phyloP scores from a whole-genome alignment of 2,888 invertebrate genomes.

The Troglohyphantes excavatus region DNA sequence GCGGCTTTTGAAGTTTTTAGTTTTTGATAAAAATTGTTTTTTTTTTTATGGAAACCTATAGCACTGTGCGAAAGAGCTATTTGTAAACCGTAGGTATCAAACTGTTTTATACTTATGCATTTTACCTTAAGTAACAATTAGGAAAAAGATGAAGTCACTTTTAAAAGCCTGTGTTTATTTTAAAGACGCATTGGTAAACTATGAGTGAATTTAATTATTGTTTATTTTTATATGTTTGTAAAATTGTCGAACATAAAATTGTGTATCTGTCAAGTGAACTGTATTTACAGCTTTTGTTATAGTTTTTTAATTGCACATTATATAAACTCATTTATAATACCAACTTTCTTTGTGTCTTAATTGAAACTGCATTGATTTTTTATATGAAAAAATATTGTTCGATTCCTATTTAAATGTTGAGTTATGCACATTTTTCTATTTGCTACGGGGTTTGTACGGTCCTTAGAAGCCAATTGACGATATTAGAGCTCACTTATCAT shows the following conservation, averaged over 20 bases:
- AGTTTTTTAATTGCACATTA: constrained; percentile 57
- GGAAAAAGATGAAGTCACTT: no score
- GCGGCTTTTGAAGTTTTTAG: no score
- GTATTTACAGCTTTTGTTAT: constrained; percentile 39
- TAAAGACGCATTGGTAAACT: background rate
- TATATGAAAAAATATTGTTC: no score
- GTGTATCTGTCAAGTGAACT: constrained; percentile 47
- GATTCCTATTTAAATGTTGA: no score
- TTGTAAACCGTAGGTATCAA: background rate
- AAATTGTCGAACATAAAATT: constrained; percentile 8
- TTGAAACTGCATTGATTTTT: no score
- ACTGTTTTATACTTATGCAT: background rate
- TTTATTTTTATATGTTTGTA: constrained; percentile 55
- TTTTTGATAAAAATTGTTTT: no score
- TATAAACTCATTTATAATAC: constrained; percentile 61
- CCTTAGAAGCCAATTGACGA: no score
- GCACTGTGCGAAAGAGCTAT: background rate
- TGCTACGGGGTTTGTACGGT: no score
- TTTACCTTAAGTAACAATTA: background rate
- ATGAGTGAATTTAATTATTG: constrained; percentile 14
- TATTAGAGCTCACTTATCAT: no score
- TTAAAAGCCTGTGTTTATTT: background rate
- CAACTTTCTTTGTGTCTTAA: background rate
- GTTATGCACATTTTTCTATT: no score
- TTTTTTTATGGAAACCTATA: no score